Conservation (phyloP, 2,113 vertebrate genomes). For the Peromyscus polionotus region DNA sequence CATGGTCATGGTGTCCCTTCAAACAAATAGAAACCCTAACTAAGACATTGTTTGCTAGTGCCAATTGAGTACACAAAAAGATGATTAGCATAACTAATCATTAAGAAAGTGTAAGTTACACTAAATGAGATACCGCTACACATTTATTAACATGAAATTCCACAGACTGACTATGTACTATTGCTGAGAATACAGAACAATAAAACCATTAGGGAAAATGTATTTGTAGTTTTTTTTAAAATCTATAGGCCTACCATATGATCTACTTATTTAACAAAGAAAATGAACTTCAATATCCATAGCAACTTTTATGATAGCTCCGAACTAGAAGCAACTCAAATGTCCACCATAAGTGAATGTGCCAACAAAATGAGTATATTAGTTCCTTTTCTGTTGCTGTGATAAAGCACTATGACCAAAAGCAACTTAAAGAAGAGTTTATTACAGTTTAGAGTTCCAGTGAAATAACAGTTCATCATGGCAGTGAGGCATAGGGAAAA, state of each 20-base stretch:
- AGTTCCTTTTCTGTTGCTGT: background rate
- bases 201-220: background rate
- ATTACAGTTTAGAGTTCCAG: background rate
- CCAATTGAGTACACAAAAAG: background rate
- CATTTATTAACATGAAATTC: slow-evolving; percentile 8
- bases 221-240: slow-evolving; percentile 6
- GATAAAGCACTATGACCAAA: background rate
- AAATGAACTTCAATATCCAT: background rate
- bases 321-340: background rate
- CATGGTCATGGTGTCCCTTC: background rate
- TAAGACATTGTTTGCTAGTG: background rate
- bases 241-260: background rate
- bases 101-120: slow-evolving; percentile 17
- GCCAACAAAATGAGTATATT: background rate
- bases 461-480: background rate
- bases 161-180: background rate
- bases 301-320: background rate
- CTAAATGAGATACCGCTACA: background rate
- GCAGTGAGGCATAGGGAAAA: background rate
- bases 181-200: slow-evolving; percentile 7
- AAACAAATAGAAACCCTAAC: background rate
- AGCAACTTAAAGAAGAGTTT: background rate
- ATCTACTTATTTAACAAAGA: background rate
- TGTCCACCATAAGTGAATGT: background rate
- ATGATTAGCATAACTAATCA: background rate